Conservation (phyloP, 2,888 invertebrate genomes). For the Eubasilissa splendida region DNA sequence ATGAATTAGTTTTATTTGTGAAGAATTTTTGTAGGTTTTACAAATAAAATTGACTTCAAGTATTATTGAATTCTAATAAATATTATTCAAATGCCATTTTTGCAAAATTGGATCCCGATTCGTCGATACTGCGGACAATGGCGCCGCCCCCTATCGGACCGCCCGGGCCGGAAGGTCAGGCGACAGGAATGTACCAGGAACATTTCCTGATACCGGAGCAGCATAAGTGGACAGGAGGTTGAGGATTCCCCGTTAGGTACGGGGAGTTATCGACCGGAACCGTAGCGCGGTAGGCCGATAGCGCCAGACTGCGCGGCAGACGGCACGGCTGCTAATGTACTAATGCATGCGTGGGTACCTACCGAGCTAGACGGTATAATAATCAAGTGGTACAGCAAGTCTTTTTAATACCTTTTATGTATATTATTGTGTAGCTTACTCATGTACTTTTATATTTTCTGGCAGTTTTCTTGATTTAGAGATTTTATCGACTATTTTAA, state of each 20-base stretch:
- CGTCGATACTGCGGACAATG: neutral
- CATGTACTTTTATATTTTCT: too few species aligned
- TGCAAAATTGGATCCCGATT: too few species aligned
- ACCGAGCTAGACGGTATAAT: slow-evolving; percentile 38
- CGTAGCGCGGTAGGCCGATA: slow-evolving; percentile 43
- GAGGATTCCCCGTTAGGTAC: slow-evolving; percentile 39
- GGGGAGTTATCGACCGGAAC: slow-evolving; percentile 53
- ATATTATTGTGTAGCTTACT: too few species aligned
- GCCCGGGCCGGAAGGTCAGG: slow-evolving; percentile 13
- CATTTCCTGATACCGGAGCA: slow-evolving; percentile 19
- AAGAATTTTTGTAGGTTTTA: too few species aligned
- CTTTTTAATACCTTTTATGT: neutral
- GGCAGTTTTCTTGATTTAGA: too few species aligned
- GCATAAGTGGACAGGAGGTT: slow-evolving; percentile 43
- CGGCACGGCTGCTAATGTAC: slow-evolving; percentile 13
- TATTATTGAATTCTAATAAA: too few species aligned
- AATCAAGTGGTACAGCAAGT: slow-evolving; percentile 27
- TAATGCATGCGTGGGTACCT: slow-evolving; percentile 42
- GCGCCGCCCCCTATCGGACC: slow-evolving; percentile 4
- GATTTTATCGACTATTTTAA: too few species aligned
- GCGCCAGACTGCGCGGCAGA: slow-evolving; percentile 48
- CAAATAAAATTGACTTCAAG: too few species aligned
- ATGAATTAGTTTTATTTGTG: too few species aligned
- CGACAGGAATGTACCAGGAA: slow-evolving; percentile 21
- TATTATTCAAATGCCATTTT: too few species aligned